phyloP scores from a whole-genome alignment of 2,888 invertebrate genomes.

The Spodoptera exigua region DNA sequence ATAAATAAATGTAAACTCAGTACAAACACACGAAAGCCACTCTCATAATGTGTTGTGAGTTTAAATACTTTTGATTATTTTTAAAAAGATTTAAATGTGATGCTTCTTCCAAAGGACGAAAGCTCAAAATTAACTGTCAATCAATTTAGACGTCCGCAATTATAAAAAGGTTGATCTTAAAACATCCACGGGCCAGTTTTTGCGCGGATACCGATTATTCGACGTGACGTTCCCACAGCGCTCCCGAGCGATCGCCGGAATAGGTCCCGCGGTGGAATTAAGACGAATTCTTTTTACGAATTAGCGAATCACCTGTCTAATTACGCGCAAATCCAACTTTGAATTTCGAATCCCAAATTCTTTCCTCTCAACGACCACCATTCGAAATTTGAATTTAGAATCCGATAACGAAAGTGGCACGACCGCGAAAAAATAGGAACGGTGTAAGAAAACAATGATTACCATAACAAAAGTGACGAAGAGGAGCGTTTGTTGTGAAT shows the following conservation, averaged over 20 bases:
- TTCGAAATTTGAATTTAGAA: slow-evolving; percentile 53
- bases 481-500: slow-evolving; percentile 79
- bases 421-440: slow-evolving; percentile 60
- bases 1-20: slow-evolving; percentile 1
- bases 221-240: slow-evolving; percentile 88
- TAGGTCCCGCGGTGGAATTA: slow-evolving; percentile 73
- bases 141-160: slow-evolving; percentile 61
- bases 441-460: slow-evolving; percentile 74
- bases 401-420: slow-evolving; percentile 48
- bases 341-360: slow-evolving; percentile 69
- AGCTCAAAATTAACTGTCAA: slow-evolving; percentile 63
- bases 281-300: slow-evolving; percentile 84
- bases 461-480: slow-evolving; percentile 86
- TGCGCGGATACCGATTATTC: slow-evolving; percentile 83
- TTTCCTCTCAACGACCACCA: slow-evolving; percentile 45
- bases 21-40: slow-evolving; percentile 18
- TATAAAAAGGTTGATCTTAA: slow-evolving; percentile 73
- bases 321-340: slow-evolving; percentile 76
- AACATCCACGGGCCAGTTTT: slow-evolving; percentile 74
- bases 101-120: slow-evolving; percentile 46
- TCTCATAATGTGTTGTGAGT: slow-evolving; percentile 18
- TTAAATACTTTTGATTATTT: slow-evolving; percentile 25
- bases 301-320: slow-evolving; percentile 89
- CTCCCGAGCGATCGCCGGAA: slow-evolving; percentile 67
- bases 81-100: slow-evolving; percentile 40